Percentiles rank a stretch among this genome's conserved stretches.
Evolutionary conservation across 2,888 invertebrate genomes (phyloP).

Genomic region (Sinelater perroti): DNA sequence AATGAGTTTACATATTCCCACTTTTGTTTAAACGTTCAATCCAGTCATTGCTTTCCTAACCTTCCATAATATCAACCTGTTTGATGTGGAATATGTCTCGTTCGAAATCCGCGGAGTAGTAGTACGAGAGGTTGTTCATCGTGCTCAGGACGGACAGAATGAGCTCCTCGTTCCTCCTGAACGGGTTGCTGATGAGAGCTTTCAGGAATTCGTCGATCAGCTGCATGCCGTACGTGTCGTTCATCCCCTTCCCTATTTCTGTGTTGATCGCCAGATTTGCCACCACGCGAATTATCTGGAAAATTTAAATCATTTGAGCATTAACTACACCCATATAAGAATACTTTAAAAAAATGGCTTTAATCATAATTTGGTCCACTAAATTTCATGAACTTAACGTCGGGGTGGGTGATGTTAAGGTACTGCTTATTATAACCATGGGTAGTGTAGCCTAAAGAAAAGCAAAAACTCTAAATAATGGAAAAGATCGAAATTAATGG

Average conservation of each 20-base stretch:
- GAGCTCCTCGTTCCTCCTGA: constrained; percentile 74
- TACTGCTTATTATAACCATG: too few relatives aligned
- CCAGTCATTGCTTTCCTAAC: constrained; percentile 43
- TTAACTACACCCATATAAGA: too few relatives aligned
- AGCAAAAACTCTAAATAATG: too few relatives aligned
- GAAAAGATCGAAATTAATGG: too few relatives aligned
- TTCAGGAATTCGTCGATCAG: constrained; percentile 60
- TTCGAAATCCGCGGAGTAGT: constrained; percentile 64
- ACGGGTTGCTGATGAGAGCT: constrained; percentile 61
- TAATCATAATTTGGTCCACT: too few relatives aligned
- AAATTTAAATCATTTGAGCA: constrained; percentile 36
- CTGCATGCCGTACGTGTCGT: constrained; percentile 57
- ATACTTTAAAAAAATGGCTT: too few relatives aligned
- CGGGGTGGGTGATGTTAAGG: too few relatives aligned
- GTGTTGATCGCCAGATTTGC: constrained; percentile 85
- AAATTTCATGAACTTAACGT: too few relatives aligned
- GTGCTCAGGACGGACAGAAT: constrained; percentile 82
- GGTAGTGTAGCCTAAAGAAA: too few relatives aligned
- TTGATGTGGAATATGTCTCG: constrained; percentile 61
- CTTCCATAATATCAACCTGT: constrained; percentile 63
- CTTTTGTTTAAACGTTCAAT: background rate
- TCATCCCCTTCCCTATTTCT: constrained; percentile 75
- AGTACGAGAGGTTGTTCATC: constrained; percentile 85
- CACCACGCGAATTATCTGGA: constrained; percentile 79
- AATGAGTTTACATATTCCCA: too few relatives aligned